Conservation (phyloP, 2,113 vertebrate genomes). For the Miniopterus natalensis region DNA sequence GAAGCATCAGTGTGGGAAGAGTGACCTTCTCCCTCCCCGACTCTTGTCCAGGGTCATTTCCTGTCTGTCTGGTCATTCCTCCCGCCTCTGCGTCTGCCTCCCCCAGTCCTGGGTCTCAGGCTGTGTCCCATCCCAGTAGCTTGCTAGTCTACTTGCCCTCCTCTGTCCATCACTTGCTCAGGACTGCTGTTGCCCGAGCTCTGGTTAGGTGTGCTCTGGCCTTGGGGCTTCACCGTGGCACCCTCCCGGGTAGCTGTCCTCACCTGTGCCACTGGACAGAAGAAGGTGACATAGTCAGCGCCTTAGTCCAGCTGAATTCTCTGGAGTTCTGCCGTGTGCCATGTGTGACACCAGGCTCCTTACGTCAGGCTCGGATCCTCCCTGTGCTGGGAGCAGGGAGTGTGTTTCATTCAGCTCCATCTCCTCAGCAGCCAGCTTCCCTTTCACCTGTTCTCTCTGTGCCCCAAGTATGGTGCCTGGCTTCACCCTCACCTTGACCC, state of each 20-base stretch:
- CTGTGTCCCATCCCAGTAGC: not conserved
- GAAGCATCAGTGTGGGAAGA: too few relatives aligned
- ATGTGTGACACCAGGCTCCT: accelerated
- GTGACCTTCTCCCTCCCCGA: not conserved
- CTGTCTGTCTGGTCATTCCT: too few relatives aligned
- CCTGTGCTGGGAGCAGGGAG: accelerated
- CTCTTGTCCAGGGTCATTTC: not conserved
- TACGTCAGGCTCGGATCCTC: not conserved
- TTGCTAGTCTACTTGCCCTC: not conserved
- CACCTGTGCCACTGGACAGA: not conserved
- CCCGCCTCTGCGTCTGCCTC: accelerated
- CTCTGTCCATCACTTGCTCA: not conserved
- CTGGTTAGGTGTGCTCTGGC: not conserved
- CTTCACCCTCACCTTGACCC: not conserved
- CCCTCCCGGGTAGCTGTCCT: not conserved
- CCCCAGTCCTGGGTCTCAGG: too few relatives aligned
- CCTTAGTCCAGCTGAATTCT: not conserved
- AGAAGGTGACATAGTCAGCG: not conserved
- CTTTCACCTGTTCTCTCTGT: not conserved
- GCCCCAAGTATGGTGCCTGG: not conserved
- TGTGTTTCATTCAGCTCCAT: accelerated
- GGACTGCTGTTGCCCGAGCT: not conserved
- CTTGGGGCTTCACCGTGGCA: not conserved
- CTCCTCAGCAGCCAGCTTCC: not conserved
- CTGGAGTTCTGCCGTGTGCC: accelerated